A percentile compares a stretch with the other conserved stretches of the same genome.
These are phyloP conservation scores for Drosophila helvetica DNA, from an alignment of 2,888 invertebrate genomes.

Conservation along the genomic window DNA sequence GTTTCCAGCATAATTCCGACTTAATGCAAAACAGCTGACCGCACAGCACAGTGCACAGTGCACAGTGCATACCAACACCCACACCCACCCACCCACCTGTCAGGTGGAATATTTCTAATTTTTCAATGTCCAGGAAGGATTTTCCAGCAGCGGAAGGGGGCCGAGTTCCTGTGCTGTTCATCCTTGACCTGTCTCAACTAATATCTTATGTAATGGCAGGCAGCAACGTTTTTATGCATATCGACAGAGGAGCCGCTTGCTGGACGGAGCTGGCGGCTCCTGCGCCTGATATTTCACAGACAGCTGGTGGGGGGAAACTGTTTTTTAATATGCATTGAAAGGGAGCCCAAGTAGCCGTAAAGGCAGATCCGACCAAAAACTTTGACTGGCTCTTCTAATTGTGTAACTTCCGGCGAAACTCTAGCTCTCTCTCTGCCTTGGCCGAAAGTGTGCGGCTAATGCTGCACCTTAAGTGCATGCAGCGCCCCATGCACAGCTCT, in stretches of 20 bases:
- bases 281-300: conserved; percentile 69
- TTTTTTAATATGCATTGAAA: conserved; percentile 72
- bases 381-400: conserved; percentile 77
- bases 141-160: conserved; percentile 43
- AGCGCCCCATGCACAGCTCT: conserved; percentile 26
- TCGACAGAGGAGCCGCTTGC: conserved; percentile 51
- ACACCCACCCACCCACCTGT: conserved; percentile 32
- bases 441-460: conserved; percentile 76
- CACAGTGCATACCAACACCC: conserved; percentile 24
- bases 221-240: conserved; percentile 73
- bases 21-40: conserved; percentile 76
- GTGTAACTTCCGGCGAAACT: conserved; percentile 70
- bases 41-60: conserved; percentile 2
- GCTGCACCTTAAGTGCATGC: conserved; percentile 74
- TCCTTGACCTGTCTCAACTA: conserved; percentile 63
- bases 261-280: conserved; percentile 26
- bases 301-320: conserved; percentile 56
- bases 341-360: conserved; percentile 16
- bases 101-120: conserved; percentile 72
- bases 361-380: conserved; percentile 49
- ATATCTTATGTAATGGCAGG: conserved; percentile 69
- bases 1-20: conserved; percentile 48
- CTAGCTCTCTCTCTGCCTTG: conserved; percentile 11
- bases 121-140: conserved; percentile 71
- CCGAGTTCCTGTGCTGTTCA: conserved; percentile 17